Base-by-base conservation (phyloP, 2,888 invertebrate species). In the Gastracanthus pulcherrimus region DNA sequence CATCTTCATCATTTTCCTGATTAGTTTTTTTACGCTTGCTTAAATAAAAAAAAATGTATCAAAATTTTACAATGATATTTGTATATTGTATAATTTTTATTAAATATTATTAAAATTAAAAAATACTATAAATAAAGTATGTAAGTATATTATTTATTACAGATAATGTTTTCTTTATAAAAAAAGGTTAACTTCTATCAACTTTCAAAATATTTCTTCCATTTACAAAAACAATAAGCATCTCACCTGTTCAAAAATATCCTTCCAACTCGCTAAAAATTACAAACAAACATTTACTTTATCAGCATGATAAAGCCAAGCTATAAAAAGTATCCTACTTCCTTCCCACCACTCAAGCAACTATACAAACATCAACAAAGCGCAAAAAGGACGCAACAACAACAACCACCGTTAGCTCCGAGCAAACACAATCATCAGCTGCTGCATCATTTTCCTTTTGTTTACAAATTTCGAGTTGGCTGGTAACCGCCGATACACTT, bases 1-100 rank as follows among this genome's bases (percentile, higher is more conserved):
- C 38, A 83, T 80, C 19, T 77, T 82, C 11, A 82, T 69, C 79
- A 83, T 83, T 74, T 72, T 81, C 13, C 0, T 26, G 13, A 75
- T 48, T 75, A n/a, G 13, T 31, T 62, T 62, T 4, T 2, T 34
- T 11, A 16, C 23, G 2, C 16, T 2, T 48, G 6, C 48, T 48
- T 19, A 1, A 19, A 48, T n/a, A 48, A 16, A 7, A 48, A 48
- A 19, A 48, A 6, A 1, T n/a, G n/a, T n/a, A n/a, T n/a, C n/a
- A n/a, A n/a, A n/a, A n/a, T n/a, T n/a, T n/a, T n/a, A n/a, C n/a
- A n/a, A n/a, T n/a, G n/a, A n/a, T n/a, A n/a, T n/a, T n/a, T n/a
- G n/a, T n/a, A 48, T 3, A 19, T 48, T 7, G 19, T 7, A 48
- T 48, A 48, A 16, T 13, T 41, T 41, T 5, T 13, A 41, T 41